Evolutionary conservation across 2,797 vertebrate species (phyloP), one percentile per base, ranked within the genome.

Genomic region (Denticeps clupeoides): DNA sequence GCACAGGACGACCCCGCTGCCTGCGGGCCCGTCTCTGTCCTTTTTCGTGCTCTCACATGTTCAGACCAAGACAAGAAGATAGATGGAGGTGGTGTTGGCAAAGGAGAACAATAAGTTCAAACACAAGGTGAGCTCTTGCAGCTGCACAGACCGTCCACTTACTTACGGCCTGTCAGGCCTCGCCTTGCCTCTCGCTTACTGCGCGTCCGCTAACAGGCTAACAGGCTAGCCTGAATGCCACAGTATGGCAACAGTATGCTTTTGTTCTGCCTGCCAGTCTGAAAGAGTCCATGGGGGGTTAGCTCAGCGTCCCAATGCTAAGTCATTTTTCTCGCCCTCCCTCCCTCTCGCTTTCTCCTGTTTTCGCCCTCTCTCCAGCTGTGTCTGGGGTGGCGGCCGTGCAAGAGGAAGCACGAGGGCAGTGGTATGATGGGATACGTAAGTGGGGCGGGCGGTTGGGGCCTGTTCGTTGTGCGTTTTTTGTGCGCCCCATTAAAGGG

Each of bases 221-320:
- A 63, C 64, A 60, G 60, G 57, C 60, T 60, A 63, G 57, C 76
- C 72, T 90, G 89, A 93, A 89, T 87, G 86, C 85, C 90, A 84
- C 93, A 97, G 94, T 98, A 94, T 98, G 93, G 94, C 90, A 96
- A 98, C 94, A 97, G 94, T 66, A 97, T 98, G 94, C 93, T 98
- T 98, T 97, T 95, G 93, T 99, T 96, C 86, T 76, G 82, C 87
- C 74, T 86, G 79, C 89, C 93, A 87, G 88, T 87, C 87, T 96
- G 82, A 87, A 88, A 88, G 80, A 71, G 71, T 73, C 74, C 65
- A 71, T 22, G 60, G 49, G 56, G 58, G 58, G 54, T 72, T 61
- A 71, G 74, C 70, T 19, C 46, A 43, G 65, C 73, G 65, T 73
- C 74, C 79, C 72, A 71, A 70, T 65, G 60, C 65, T 60, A 70